Base-by-base conservation (phyloP, 2,888 invertebrate genomes). In the Neoascia interrupta region DNA sequence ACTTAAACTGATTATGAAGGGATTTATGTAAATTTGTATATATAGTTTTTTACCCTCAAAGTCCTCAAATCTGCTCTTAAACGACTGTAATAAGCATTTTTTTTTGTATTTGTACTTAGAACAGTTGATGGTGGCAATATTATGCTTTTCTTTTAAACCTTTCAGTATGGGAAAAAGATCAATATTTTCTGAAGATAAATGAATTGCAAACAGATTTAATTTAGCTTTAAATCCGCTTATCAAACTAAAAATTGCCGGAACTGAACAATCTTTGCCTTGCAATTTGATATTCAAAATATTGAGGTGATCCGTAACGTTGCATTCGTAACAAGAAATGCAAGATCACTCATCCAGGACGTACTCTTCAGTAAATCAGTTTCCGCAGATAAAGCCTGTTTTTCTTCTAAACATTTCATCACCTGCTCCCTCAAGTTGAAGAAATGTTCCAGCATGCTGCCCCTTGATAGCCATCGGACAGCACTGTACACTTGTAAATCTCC, bases 271-370 rank as follows among this genome's bases (percentile, higher is more conserved):
- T 6, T 13, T 37, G 11, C 6, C 41, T 41, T 41, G 18, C 8
- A 41, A 41, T 41, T 41, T 41, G 19, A 19, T 16, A 41, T 41
- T 41, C 19, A 41, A 41, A 19, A 41, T 41, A 45, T 23, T 21
- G 45, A 21, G 45, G 45, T 23, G 11, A 23, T 45, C 11, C 34
- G 34, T 51, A 34, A 34, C 18, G 34, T 31, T 18, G n/a, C n/a
- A n/a, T n/a, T n/a, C n/a, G n/a, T n/a, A 16, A 51, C 31, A 34
- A 51, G 19, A 51, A 31, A 51, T 51, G 51, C 51, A 34, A 51
- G 51, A 51, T 18, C 51, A 51, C 31, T 51, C 51, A 51, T 23
- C 26, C 45, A 45, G 6, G 41, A 16, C 18, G 41, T 16, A 41
- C 18, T 13, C 11, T 47, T 26, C 36, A 36, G 36, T 36, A 19